These are phyloP conservation scores for Brachionus calyciflorus DNA, from an alignment of 1,140 invertebrate species.

Conservation along the genomic window DNA sequence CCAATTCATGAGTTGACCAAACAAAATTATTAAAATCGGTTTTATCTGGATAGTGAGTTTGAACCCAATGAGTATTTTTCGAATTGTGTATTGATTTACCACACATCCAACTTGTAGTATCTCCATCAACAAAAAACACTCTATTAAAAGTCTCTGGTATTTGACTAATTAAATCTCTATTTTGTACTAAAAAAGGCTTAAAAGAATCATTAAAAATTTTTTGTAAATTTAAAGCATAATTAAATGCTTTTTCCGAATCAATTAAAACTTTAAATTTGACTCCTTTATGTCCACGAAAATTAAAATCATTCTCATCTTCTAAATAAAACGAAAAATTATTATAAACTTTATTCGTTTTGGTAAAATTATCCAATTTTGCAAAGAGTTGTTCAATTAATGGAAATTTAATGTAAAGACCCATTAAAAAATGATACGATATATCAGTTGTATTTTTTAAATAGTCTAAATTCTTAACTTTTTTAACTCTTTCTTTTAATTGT, in stretches of 20 bases:
- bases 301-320: neutral
- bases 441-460: too few species aligned
- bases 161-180: neutral
- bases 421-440: too few species aligned
- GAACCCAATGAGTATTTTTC: conserved; percentile 12
- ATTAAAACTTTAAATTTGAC: conserved; percentile 1
- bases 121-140: conserved; percentile 12
- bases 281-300: neutral
- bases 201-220: neutral
- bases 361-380: neutral
- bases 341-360: too few species aligned
- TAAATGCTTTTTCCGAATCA: neutral
- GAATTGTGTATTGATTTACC: conserved; percentile 1
- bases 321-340: neutral
- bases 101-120: conserved; percentile 25
- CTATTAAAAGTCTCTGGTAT: neutral
- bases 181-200: conserved; percentile 2
- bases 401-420: too few species aligned
- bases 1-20: neutral
- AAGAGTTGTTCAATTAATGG: neutral
- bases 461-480: too few species aligned
- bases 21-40: conserved; percentile 5
- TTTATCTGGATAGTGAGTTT: conserved; percentile 19
- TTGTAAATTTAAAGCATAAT: neutral
- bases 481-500: too few species aligned